phyloP scores from a whole-genome alignment of 1,140 invertebrate genomes.

The Elysia chlorotica region DNA sequence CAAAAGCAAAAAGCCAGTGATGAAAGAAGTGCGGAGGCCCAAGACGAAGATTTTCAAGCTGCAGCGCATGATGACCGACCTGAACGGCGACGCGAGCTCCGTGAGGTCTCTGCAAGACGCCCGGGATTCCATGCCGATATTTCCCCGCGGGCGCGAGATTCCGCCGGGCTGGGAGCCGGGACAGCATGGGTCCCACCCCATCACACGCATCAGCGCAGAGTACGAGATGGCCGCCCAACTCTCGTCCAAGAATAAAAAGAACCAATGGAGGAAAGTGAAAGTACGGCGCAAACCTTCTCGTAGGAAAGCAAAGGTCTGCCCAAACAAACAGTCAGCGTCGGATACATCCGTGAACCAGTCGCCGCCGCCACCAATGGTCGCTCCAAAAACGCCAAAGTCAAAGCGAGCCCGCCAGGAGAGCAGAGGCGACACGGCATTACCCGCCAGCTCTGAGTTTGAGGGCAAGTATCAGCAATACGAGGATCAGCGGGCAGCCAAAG shows the following conservation, averaged over 20 bases:
- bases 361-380: too few relatives aligned
- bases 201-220: not conserved
- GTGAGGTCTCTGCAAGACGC: too few relatives aligned
- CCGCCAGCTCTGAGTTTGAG: too few relatives aligned
- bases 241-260: too few relatives aligned
- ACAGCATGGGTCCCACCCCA: not conserved
- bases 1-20: not conserved
- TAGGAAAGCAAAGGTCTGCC: not conserved
- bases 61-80: too few relatives aligned
- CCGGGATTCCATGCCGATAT: not conserved
- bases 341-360: not conserved
- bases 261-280: not conserved
- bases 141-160: not conserved
- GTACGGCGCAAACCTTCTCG: not conserved
- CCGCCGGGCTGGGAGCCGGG: conserved; percentile 1
- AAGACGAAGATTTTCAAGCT: not conserved
- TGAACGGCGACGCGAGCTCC: too few relatives aligned
- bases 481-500: too few relatives aligned
- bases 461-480: too few relatives aligned
- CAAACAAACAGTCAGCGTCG: not conserved
- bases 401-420: too few relatives aligned
- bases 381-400: too few relatives aligned
- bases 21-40: not conserved
- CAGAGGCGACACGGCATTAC: too few relatives aligned
- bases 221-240: too few relatives aligned